These are phyloP conservation scores for Nineta flava DNA, from an alignment of 2,888 invertebrate species.

Conservation along the genomic window DNA sequence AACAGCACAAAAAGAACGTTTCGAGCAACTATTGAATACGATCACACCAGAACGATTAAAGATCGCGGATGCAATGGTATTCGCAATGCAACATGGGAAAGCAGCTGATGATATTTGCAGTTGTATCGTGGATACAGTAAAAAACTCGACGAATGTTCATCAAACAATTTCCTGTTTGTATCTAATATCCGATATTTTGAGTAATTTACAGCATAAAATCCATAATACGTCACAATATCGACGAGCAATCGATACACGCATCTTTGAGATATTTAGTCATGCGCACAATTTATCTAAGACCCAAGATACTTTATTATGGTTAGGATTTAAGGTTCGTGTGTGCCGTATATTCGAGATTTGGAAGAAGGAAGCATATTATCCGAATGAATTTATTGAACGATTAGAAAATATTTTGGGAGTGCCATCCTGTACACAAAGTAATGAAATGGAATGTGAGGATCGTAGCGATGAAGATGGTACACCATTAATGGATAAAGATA, in stretches of 20 bases:
- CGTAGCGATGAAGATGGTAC: constrained; percentile 42
- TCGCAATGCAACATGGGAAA: constrained; percentile 96
- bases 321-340: constrained; percentile 52
- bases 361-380: constrained; percentile 96
- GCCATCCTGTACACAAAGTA: constrained; percentile 2
- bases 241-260: constrained; percentile 67
- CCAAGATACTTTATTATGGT: constrained; percentile 34
- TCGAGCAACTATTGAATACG: constrained; percentile 80
- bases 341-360: constrained; percentile 84
- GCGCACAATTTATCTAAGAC: constrained; percentile 54
- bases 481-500: constrained; percentile 29
- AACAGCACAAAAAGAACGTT: constrained; percentile 73
- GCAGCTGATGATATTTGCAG: constrained; percentile 92
- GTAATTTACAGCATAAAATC: constrained; percentile 92
- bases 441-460: neutral
- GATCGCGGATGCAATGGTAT: constrained; percentile 94
- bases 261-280: constrained; percentile 61
- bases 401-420: constrained; percentile 87
- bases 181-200: constrained; percentile 89
- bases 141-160: constrained; percentile 62
- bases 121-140: constrained; percentile 76
- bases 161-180: constrained; percentile 89
- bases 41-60: constrained; percentile 64
- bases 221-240: constrained; percentile 90
- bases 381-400: constrained; percentile 75